phyloP scores from a whole-genome alignment of 2,113 vertebrate genomes.

The Phyllostomus discolor region DNA sequence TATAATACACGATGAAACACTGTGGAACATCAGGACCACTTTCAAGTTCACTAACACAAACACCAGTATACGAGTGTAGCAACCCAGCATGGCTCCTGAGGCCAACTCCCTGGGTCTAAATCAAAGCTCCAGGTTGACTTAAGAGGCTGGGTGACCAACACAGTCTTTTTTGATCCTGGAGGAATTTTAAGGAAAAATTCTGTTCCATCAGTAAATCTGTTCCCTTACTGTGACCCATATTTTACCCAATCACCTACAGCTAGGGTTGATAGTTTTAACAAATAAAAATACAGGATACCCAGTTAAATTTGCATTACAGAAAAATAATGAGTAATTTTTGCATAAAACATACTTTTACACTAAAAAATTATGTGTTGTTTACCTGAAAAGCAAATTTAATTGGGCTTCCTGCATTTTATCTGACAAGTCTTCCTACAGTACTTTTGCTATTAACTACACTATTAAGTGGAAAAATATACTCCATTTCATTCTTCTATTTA shows the following conservation, averaged over 20 bases:
- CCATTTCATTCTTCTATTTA: conserved; percentile 25
- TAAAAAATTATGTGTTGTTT: not conserved
- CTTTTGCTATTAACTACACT: not conserved
- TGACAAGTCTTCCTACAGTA: not conserved
- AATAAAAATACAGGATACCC: not conserved
- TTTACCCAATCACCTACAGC: not conserved
- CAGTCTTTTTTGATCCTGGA: not conserved
- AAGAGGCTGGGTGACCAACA: not conserved
- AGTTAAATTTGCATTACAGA: conserved; percentile 18
- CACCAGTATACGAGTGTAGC: not conserved
- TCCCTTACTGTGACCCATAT: not conserved
- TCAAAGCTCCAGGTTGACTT: not conserved
- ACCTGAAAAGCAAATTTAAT: not conserved
- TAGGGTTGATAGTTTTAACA: not conserved
- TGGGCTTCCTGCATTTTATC: not conserved
- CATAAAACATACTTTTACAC: not conserved
- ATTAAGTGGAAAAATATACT: not conserved
- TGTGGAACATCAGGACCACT: not conserved
- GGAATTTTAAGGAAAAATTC: conserved; percentile 22
- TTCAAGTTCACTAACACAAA: not conserved
- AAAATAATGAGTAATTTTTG: not conserved
- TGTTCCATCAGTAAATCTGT: not conserved
- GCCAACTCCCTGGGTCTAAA: not conserved
- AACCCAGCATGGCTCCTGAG: not conserved
- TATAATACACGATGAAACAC: not conserved